A percentile compares a stretch with the other conserved stretches of the same genome.
phyloP scores from a whole-genome alignment of 2,888 invertebrate genomes.

The Ophion ventricosus region DNA sequence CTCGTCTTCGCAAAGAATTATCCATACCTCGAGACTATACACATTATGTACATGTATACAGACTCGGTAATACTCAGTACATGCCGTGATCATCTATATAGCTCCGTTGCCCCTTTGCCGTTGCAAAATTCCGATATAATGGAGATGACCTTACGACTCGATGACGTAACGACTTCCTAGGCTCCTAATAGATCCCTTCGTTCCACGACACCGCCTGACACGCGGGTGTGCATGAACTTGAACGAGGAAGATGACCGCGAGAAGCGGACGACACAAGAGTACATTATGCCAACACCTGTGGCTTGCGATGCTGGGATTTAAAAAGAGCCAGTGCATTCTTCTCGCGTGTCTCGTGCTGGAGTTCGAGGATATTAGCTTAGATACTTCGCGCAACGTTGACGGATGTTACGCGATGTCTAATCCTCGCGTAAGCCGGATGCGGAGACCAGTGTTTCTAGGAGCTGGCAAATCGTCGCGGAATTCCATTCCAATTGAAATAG shows the following conservation, averaged over 20 bases:
- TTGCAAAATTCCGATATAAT: slow-evolving; percentile 81
- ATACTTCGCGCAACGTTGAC: not conserved
- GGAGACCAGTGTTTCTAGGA: not conserved
- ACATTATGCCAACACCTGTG: slow-evolving; percentile 68
- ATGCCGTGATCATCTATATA: slow-evolving; percentile 54
- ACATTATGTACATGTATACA: not conserved
- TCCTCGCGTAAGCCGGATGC: not conserved
- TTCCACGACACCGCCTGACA: slow-evolving; percentile 47
- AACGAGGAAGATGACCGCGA: slow-evolving; percentile 34
- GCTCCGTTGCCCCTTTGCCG: slow-evolving; percentile 54
- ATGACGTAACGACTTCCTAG: slow-evolving; percentile 81
- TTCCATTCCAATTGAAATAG: not conserved
- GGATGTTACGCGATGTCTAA: not conserved
- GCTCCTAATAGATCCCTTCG: slow-evolving; percentile 73
- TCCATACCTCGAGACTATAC: slow-evolving; percentile 29
- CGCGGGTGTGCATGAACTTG: slow-evolving; percentile 49
- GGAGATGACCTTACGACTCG: slow-evolving; percentile 80
- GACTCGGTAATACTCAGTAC: slow-evolving; percentile 15
- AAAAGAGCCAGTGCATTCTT: slow-evolving; percentile 18
- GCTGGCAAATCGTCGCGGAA: not conserved
- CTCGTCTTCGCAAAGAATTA: slow-evolving; percentile 30
- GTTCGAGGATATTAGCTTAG: not conserved
- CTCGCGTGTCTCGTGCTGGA: not conserved
- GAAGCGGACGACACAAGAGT: slow-evolving; percentile 37
- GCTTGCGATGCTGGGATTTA: not conserved